Evolutionary conservation across 2,797 vertebrate genomes (phyloP).

Genomic region (Bucorvus abyssinicus): DNA sequence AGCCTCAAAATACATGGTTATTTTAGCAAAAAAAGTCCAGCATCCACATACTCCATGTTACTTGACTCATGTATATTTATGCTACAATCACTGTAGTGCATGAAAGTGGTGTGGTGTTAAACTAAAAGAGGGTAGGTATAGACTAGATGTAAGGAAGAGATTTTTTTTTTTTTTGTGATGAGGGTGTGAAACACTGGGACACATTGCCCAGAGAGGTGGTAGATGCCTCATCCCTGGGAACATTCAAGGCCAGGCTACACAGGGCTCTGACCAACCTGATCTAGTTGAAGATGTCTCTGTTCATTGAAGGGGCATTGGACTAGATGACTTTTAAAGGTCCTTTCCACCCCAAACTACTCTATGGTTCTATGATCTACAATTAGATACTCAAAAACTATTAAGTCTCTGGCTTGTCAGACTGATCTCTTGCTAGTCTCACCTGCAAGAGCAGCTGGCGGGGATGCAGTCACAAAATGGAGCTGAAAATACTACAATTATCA

Average conservation of each 20-base stretch:
- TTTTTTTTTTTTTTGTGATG: neutral
- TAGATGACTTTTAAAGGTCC: neutral
- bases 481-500: neutral
- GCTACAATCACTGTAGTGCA: too few relatives aligned
- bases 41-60: neutral
- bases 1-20: neutral
- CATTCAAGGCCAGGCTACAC: neutral
- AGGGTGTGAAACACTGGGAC: neutral
- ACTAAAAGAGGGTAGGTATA: neutral
- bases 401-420: neutral
- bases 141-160: neutral
- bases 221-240: neutral
- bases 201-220: too few relatives aligned
- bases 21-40: neutral
- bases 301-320: neutral
- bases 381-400: neutral
- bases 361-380: neutral
- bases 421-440: neutral
- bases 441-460: neutral
- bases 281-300: neutral
- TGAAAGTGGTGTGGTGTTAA: neutral
- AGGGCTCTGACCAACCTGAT: neutral
- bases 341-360: neutral
- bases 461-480: neutral
- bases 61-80: neutral